Base-by-base conservation (phyloP, 1,140 invertebrate genomes). In the Microvelia longipes region DNA sequence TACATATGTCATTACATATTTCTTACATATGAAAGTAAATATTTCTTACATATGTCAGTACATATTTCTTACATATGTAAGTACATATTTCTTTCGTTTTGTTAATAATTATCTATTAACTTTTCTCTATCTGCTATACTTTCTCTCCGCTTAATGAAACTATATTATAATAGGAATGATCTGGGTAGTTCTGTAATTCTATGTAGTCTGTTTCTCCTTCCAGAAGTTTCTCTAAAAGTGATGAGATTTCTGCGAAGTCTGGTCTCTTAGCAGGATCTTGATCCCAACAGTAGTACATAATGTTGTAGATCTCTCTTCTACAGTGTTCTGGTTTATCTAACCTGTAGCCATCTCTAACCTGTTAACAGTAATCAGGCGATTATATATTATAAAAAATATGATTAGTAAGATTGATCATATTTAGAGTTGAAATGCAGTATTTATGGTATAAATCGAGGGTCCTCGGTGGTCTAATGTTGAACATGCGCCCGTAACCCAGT, bases 231-330 rank as follows among this genome's bases (percentile, higher is more conserved):
- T 94, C 92, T 1, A 94, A 81, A 74, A 93, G 83, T 29, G 83
- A 80, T 0, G 93, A 87, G 15, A 92, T 85, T 78, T 95, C 92
- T 0, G 81, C 81, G 77, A 94, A 94, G 11, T 86, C 84, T 0
- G 92, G 92, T 68, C 92, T 79, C 50, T 88, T 84, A 15, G 85
- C 84, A 1, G 90, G 84, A 76, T 93, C 87, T 28, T 90, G 87
- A 70, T 92, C 90, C 93, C 93, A 95, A 76, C 92, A 94, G 76
- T 94, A 94, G 77, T 90, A 94, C 92, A 94, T 94, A 62, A 94
- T 92, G 74, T 94, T 94, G 79, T 94, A 95, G 0, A 95, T 82
- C 76, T 95, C 92, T 1, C 91, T 82, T 60, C 90, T 84, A 77
- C 92, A 94, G 74, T 94, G 92, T 73, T 93, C 91, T 1, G 92